Conservation (phyloP, 2,797 vertebrate genomes). For the Tapera naevia region DNA sequence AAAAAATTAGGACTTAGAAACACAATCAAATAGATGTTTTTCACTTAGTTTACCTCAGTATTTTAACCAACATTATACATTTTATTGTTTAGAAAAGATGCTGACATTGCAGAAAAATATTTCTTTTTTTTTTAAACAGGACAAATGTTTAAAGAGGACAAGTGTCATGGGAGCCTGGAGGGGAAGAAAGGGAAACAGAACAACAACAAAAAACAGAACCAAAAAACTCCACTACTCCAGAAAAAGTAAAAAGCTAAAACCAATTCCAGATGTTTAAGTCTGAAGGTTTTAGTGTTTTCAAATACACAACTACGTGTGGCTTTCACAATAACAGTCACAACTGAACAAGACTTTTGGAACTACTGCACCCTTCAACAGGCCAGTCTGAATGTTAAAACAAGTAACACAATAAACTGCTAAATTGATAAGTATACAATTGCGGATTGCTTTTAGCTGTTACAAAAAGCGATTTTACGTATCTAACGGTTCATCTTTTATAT, state of each 20-base stretch:
- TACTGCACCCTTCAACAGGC: constrained; percentile 55
- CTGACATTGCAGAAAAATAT: constrained; percentile 58
- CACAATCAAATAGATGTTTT: not conserved
- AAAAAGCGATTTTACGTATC: constrained; percentile 58
- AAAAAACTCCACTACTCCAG: not conserved
- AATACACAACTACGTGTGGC: constrained; percentile 20
- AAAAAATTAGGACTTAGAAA: not conserved
- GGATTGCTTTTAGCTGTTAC: not conserved
- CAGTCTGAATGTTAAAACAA: constrained; percentile 41
- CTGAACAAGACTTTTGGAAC: not conserved
- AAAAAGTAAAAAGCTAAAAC: constrained; percentile 55
- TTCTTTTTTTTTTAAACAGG: not conserved
- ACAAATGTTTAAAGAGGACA: constrained; percentile 59
- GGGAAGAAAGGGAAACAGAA: not conserved
- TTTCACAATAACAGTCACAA: constrained; percentile 34
- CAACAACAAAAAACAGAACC: not conserved
- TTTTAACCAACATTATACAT: constrained; percentile 55
- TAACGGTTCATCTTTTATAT: constrained; percentile 64
- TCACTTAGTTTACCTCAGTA: not conserved
- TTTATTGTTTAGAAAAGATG: constrained; percentile 52
- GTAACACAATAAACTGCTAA: constrained; percentile 27
- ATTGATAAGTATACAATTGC: not conserved
- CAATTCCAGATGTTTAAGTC: constrained; percentile 36
- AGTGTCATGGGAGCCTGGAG: not conserved
- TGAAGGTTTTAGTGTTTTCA: constrained; percentile 47